Percentiles rank a stretch among this genome's conserved stretches.
Evolutionary conservation across 1,140 invertebrate species (phyloP).

Genomic region (Drosophila sp.): DNA sequence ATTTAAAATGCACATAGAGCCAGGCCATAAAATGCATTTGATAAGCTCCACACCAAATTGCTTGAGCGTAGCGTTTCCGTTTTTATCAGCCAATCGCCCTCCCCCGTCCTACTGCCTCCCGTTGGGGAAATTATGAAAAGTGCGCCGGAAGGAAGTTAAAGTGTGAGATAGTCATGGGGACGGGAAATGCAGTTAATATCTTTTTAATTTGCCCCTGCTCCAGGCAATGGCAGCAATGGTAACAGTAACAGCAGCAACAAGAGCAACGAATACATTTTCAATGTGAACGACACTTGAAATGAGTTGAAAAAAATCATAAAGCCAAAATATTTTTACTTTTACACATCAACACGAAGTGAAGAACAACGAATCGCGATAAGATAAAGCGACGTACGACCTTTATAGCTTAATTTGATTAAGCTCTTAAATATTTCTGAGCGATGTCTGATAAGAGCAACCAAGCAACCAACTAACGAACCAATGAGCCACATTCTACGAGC

Average conservation of each 20-base stretch:
- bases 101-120: not conserved
- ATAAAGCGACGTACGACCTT: constrained; percentile 77
- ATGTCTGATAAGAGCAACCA: constrained; percentile 32
- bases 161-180: constrained; percentile 66
- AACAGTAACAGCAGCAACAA: constrained; percentile 1
- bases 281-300: constrained; percentile 55
- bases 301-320: constrained; percentile 37
- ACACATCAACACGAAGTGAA: constrained; percentile 35
- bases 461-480: constrained; percentile 12
- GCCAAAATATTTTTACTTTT: constrained; percentile 33
- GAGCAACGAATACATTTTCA: constrained; percentile 27
- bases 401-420: constrained; percentile 83
- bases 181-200: constrained; percentile 79
- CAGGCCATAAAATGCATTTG: constrained; percentile 72
- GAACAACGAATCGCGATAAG: constrained; percentile 60
- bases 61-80: constrained; percentile 62
- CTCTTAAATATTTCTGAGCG: constrained; percentile 72
- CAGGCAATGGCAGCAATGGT: constrained; percentile 14
- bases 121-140: constrained; percentile 36
- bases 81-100: constrained; percentile 49
- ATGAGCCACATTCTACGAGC: constrained; percentile 1
- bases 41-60: constrained; percentile 64
- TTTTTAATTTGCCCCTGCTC: constrained; percentile 60
- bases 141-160: constrained; percentile 71
- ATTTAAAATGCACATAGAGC: constrained; percentile 55